Conservation (phyloP, 2,797 vertebrate genomes). For the Sparus aurata region DNA sequence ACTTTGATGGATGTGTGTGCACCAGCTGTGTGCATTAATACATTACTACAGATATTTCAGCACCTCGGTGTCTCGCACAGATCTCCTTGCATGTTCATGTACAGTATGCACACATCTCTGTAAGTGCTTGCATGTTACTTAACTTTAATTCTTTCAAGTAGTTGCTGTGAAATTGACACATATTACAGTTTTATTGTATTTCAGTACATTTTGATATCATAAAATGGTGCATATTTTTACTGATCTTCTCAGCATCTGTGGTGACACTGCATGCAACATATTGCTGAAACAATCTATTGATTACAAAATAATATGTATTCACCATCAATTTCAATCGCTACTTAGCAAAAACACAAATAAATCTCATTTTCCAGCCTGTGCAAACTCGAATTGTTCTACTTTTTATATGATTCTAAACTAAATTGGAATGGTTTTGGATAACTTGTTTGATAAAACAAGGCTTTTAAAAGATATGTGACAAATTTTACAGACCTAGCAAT, state of each 20-base stretch:
- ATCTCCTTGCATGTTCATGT: neutral
- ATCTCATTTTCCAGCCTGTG: neutral
- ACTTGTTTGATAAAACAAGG: neutral
- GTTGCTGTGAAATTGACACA: neutral
- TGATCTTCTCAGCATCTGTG: neutral
- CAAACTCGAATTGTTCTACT: neutral
- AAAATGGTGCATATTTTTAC: neutral
- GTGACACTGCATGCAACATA: neutral
- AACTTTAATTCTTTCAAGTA: neutral
- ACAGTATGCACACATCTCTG: neutral
- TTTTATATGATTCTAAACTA: neutral
- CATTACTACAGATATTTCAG: conserved; percentile 8
- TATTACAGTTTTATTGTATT: neutral
- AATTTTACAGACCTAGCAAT: neutral
- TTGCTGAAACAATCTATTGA: neutral
- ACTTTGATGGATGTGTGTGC: conserved; percentile 30
- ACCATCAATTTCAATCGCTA: neutral
- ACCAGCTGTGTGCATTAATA: conserved; percentile 14
- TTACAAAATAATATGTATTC: neutral
- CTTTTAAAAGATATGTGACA: neutral
- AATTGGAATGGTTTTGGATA: neutral
- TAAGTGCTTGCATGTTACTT: conserved; percentile 40
- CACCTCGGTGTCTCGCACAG: neutral
- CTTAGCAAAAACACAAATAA: neutral
- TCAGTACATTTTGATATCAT: neutral